These are phyloP conservation scores for Yponomeuta plumbellus DNA, from an alignment of 2,888 invertebrate genomes.

Conservation along the genomic window DNA sequence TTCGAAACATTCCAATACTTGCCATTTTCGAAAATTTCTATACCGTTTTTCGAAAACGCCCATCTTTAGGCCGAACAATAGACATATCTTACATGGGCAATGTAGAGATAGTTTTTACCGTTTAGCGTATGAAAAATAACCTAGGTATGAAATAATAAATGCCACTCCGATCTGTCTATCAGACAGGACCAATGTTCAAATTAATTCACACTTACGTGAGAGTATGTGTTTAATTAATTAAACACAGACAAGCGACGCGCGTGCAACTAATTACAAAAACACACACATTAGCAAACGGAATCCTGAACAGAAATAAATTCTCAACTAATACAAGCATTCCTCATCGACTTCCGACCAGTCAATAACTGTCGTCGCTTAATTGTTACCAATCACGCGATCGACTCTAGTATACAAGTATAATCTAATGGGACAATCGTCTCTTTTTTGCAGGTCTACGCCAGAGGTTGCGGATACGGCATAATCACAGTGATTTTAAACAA, in stretches of 20 bases:
- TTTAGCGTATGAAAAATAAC: too few species aligned
- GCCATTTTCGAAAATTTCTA: too few species aligned
- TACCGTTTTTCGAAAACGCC: too few species aligned
- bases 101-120: too few species aligned
- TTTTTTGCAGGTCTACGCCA: not conserved
- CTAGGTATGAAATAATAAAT: too few species aligned
- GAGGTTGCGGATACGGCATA: not conserved
- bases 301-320: not conserved
- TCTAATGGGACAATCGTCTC: not conserved
- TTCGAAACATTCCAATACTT: too few species aligned
- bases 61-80: too few species aligned
- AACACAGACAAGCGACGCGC: not conserved
- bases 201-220: too few species aligned
- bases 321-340: not conserved
- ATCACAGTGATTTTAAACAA: not conserved
- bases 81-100: too few species aligned
- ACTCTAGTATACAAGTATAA: not conserved
- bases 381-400: not conserved
- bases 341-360: conserved; percentile 1
- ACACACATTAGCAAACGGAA: not conserved
- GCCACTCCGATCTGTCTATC: too few species aligned
- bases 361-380: not conserved
- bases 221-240: too few species aligned
- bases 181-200: too few species aligned
- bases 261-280: not conserved